Evolutionary conservation across 2,888 invertebrate genomes (phyloP).

Genomic region (Marasmarcha lunaedactyla): DNA sequence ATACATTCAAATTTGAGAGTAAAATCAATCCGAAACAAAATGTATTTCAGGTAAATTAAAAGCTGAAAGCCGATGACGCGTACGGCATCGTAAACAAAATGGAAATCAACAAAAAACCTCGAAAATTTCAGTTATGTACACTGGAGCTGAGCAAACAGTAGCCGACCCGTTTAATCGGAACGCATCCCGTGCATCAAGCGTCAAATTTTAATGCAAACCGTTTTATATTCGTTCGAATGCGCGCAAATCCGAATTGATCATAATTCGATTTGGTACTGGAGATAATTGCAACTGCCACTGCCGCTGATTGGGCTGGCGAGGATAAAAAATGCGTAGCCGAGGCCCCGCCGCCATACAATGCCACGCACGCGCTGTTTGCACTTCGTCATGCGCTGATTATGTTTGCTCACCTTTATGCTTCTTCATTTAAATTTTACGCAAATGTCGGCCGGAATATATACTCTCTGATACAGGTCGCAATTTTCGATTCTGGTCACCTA

Average conservation of each 20-base stretch:
- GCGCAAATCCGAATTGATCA: constrained; percentile 72
- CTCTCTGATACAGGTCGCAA: no score
- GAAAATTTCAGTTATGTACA: constrained; percentile 22
- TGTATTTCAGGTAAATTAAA: constrained; percentile 17
- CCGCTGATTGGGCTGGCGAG: constrained; percentile 59
- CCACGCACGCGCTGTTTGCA: constrained; percentile 55
- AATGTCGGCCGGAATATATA: background rate
- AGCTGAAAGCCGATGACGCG: constrained; percentile 23
- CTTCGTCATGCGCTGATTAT: constrained; percentile 51
- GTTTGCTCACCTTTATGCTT: constrained; percentile 47
- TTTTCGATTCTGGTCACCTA: constrained; percentile 7
- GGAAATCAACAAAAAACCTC: constrained; percentile 28
- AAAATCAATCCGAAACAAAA: no score
- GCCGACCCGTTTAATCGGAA: constrained; percentile 59
- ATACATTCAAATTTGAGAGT: no score
- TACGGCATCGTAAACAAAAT: constrained; percentile 34
- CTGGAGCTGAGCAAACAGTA: constrained; percentile 40
- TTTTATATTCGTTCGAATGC: constrained; percentile 68
- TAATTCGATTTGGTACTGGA: constrained; percentile 65
- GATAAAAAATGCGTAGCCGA: constrained; percentile 41
- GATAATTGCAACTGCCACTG: constrained; percentile 70
- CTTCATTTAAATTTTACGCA: constrained; percentile 19
- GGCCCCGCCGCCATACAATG: constrained; percentile 37
- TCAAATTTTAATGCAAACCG: constrained; percentile 70
- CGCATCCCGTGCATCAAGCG: constrained; percentile 63